phyloP scores from a whole-genome alignment of 2,113 vertebrate genomes.

The Mormoops blainvillei region DNA sequence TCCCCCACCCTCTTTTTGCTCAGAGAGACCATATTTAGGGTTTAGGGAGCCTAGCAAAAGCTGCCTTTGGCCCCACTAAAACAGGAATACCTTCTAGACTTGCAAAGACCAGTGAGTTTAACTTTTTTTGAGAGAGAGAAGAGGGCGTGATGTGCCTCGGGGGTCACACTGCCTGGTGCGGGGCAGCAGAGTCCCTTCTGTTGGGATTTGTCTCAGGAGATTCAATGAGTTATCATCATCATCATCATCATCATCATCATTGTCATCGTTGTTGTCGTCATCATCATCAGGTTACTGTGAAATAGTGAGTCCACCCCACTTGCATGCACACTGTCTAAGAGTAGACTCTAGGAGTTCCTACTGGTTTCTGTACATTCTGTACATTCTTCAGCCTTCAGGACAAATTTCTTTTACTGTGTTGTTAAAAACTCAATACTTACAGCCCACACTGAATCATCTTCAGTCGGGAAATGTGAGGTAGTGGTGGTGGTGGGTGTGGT shows the following conservation, averaged over 20 bases:
- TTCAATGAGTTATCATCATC: conserved; percentile 19
- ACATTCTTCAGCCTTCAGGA: background rate
- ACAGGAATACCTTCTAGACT: background rate
- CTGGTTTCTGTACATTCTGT: background rate
- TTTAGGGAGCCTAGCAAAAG: background rate
- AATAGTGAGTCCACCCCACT: background rate
- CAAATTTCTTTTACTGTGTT: background rate
- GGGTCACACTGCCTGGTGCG: background rate
- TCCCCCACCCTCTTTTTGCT: too few relatives aligned
- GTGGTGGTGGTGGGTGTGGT: background rate
- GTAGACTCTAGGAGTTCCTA: background rate
- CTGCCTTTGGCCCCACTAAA: background rate
- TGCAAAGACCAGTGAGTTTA: background rate
- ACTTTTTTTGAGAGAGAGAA: background rate
- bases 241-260: background rate
- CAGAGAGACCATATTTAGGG: background rate
- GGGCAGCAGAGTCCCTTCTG: background rate
- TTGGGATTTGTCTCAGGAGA: background rate
- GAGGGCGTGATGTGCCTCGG: background rate
- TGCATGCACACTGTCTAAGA: background rate
- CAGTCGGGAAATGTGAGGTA: background rate
- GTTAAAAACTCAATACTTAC: background rate
- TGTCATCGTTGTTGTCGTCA: background rate
- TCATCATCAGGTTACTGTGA: conserved; percentile 39
- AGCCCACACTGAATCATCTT: background rate